Conservation (phyloP, 2,797 vertebrate genomes). For the Tangara arthus region DNA sequence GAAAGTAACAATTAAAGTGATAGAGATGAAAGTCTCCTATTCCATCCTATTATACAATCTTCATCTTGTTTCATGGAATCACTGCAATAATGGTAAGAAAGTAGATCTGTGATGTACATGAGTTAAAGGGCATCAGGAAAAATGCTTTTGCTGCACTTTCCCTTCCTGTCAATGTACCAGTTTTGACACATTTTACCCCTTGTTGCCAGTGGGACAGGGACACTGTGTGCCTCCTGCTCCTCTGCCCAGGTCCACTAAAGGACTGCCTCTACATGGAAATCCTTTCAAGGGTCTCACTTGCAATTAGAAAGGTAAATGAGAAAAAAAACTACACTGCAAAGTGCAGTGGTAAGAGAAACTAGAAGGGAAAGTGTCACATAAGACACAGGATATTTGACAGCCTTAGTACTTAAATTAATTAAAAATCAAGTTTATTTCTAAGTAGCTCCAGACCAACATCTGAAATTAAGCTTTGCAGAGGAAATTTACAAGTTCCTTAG, state of each 20-base stretch:
- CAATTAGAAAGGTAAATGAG: conserved; percentile 24
- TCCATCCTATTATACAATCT: background rate
- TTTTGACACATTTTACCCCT: background rate
- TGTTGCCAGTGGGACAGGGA: background rate
- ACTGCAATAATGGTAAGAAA: background rate
- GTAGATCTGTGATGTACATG: background rate
- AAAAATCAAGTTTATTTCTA: background rate
- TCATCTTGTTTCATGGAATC: background rate
- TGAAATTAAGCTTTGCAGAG: background rate
- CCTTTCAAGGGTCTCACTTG: background rate
- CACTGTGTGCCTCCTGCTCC: rapidly evolving
- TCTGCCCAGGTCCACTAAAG: background rate
- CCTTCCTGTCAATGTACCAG: background rate
- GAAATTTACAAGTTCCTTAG: background rate
- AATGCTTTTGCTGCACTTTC: background rate
- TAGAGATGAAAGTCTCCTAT: background rate
- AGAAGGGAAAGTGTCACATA: background rate
- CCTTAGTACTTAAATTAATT: background rate
- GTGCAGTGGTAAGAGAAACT: background rate
- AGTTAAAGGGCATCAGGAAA: background rate
- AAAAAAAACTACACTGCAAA: background rate
- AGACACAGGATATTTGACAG: background rate
- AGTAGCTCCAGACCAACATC: background rate
- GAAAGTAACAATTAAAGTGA: background rate
- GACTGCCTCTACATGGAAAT: background rate